Evolutionary conservation across 2,113 vertebrate genomes (phyloP), one percentile per base, ranked within the genome.

Genomic region (Silurus asotus): DNA sequence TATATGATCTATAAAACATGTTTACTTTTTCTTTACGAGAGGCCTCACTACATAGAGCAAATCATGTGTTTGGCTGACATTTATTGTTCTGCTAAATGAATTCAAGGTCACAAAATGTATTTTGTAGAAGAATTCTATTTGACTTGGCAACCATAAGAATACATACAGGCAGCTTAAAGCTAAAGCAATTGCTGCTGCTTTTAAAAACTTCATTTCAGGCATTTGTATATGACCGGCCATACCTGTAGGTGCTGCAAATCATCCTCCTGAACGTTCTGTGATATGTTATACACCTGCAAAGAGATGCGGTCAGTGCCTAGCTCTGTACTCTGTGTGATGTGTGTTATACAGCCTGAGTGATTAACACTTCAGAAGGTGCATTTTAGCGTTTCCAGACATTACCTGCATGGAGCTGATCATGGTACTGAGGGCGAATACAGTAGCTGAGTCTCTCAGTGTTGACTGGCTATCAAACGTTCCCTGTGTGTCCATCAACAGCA

Each of bases 351-450:
- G 4, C 0, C 48, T n/a, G 15, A 1, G 5, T 56, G 45, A 76
- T 56, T 49, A 58, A 20, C 37, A 53, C 56, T 6, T 37, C 0
- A 14, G 45, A 17, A 5, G 45, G 45, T 62, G 49, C n/a, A 76
- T 49, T 75, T 51, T 82, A 20, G 19, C 59, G 69, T 58, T 62
- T 74, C 51, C 8, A 58, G 20, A 25, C 6, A 0, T 45, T 93
- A 99, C 98, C 98, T 99, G 98, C 95, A 99, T 99, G 9, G 98
- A 99, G 93, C 97, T 99, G 90, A 99, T 99, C 98, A 99, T 99
- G 75, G 98, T 99, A 94, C 98, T 99, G 80, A 99, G 96, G 8
- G 98, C 98, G 88, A 99, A 99, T 65, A 99, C 98, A 0, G 98
- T 99, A 92, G 98, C 98, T 0, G 98, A 99, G 87, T 99, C 98